Conservation (phyloP, 2,797 vertebrate genomes). For the Hirundo rustica region DNA sequence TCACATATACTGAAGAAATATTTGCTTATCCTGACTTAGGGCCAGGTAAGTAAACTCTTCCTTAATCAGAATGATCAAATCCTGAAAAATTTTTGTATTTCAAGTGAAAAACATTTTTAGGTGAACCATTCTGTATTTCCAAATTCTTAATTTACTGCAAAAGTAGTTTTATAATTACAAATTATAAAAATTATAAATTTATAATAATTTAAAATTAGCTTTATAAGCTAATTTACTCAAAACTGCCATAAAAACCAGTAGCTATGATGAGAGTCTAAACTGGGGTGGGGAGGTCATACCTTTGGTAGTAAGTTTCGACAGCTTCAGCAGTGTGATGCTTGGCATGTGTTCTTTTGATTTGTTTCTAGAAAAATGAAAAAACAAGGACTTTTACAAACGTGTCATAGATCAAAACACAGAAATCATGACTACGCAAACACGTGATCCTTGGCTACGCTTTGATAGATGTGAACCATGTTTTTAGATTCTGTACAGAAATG, state of each 20-base stretch:
- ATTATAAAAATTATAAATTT: too few relatives aligned
- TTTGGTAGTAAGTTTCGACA: slow-evolving; percentile 88
- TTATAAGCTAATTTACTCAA: slow-evolving; percentile 43
- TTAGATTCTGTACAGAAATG: slow-evolving; percentile 27
- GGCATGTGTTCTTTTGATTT: slow-evolving; percentile 90
- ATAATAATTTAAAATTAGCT: neutral
- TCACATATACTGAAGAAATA: neutral
- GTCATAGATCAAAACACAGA: slow-evolving; percentile 47
- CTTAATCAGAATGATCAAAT: neutral
- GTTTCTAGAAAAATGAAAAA: slow-evolving; percentile 81
- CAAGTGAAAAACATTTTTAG: neutral
- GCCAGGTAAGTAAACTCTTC: neutral
- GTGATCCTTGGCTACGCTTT: slow-evolving; percentile 4
- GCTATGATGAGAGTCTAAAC: slow-evolving; percentile 59
- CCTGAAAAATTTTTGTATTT: neutral
- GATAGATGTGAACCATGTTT: neutral
- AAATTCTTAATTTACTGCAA: neutral
- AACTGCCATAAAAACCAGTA: slow-evolving; percentile 49
- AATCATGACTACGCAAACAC: slow-evolving; percentile 26
- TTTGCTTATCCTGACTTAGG: neutral
- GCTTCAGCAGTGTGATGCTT: slow-evolving; percentile 88
- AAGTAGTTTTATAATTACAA: neutral
- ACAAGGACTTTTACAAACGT: slow-evolving; percentile 17
- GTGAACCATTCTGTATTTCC: neutral
- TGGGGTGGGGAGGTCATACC: slow-evolving; percentile 71